Evolutionary conservation across 1,140 invertebrate genomes (phyloP), one percentile per base, ranked within the genome.

Genomic region (Nasonia giraulti): DNA sequence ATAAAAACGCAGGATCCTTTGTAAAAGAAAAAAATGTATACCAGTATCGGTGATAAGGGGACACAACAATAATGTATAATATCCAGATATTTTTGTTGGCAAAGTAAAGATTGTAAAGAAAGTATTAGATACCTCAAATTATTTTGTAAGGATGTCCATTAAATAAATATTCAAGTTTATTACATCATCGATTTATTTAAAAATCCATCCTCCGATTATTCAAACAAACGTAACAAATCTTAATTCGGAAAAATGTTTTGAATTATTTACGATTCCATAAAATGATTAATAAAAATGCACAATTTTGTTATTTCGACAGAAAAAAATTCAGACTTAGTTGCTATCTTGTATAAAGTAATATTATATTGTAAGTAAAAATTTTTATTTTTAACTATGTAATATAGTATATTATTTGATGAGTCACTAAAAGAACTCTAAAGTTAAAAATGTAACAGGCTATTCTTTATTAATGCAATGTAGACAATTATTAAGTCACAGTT

Each of bases 31-130:
- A 71, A 33, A 71, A 77, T 77, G 62, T 55, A 33, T 80, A 77
- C 71, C 44, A 80, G 69, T 85, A 50, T 86, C 79, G 40, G 80
- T 88, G 47, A 89, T 33, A 33, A n/a, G 83, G 86, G 82, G 84
- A 75, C 84, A 87, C 33, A 79, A 85, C 83, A 83, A 55, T 85
- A 69, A 88, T 78, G 62, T 87, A 86, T 78, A 86, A 87, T 86
- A 87, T 87, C 86, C 86, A 68, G 85, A 89, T 91, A 91, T 91
- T 91, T 91, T 91, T 91, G 87, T 91, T 89, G 87, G 71, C 87
- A 81, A 87, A 83, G 82, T 86, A 80, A 66, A 69, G 89, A 88
- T 88, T 90, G 87, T 87, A 80, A 90, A 90, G 88, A 87, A 87
- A 89, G 76, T 88, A 87, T 88, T 86, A 89, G 78, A 86, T 81